These are phyloP conservation scores for Mesochorus sp. DNA, from an alignment of 2,888 invertebrate genomes.

Conservation along the genomic window DNA sequence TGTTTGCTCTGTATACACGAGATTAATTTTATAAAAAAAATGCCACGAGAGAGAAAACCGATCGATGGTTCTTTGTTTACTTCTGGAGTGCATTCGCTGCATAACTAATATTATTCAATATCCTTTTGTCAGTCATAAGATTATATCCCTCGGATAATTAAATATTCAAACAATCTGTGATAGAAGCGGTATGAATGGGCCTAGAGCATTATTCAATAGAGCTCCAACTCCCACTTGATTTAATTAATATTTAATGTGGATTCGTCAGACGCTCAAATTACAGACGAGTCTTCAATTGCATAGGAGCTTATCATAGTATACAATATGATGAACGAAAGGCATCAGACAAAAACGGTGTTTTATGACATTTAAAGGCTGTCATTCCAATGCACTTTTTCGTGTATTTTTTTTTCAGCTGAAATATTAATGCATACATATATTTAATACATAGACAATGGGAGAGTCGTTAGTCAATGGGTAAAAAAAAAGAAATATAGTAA, in stretches of 20 bases:
- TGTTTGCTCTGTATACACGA: no score
- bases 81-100: not conserved
- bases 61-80: not conserved
- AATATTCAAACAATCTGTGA: slow-evolving; percentile 27
- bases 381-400: slow-evolving; percentile 3
- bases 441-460: no score
- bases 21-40: no score
- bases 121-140: not conserved
- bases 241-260: slow-evolving; percentile 24
- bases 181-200: not conserved
- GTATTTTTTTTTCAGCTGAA: not conserved
- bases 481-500: no score
- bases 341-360: not conserved
- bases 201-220: slow-evolving; percentile 21
- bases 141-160: not conserved
- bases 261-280: slow-evolving; percentile 15
- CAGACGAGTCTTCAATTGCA: not conserved
- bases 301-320: not conserved
- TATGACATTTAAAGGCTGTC: slow-evolving; percentile 29
- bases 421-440: not conserved
- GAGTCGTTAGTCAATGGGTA: no score
- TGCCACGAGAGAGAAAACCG: not conserved
- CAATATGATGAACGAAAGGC: slow-evolving; percentile 10
- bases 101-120: not conserved
- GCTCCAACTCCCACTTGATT: slow-evolving; percentile 6